Evolutionary conservation across 2,888 invertebrate species (phyloP).

Genomic region (Sphaerolaimus hirsutus): DNA sequence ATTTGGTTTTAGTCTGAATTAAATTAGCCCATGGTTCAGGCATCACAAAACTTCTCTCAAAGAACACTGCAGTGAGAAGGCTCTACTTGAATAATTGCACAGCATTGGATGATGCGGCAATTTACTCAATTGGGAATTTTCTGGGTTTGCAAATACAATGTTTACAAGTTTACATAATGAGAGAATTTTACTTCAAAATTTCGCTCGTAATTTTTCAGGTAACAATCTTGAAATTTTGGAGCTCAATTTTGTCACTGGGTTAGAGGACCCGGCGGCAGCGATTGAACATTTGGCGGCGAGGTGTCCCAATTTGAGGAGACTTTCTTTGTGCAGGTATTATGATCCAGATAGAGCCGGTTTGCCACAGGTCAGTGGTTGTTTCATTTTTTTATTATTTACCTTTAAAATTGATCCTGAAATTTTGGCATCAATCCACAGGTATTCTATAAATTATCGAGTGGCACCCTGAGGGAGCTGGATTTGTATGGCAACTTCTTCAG

Average conservation of each 20-base stretch:
- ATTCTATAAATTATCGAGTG: too few relatives aligned
- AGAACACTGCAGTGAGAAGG: too few relatives aligned
- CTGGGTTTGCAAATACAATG: too few relatives aligned
- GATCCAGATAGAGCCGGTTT: background rate
- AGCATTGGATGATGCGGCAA: constrained; percentile 18
- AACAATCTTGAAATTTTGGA: constrained; percentile 12
- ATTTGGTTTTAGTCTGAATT: too few relatives aligned
- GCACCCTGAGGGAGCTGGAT: constrained; percentile 15
- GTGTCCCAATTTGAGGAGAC: constrained; percentile 18
- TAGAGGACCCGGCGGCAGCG: constrained; percentile 13
- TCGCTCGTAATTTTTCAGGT: background rate
- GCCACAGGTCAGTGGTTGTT: constrained; percentile 1
- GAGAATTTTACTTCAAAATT: too few relatives aligned
- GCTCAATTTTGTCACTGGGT: constrained; percentile 14
- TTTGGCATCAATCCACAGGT: too few relatives aligned
- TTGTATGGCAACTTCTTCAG: constrained; percentile 20
- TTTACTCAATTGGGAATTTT: constrained; percentile 9
- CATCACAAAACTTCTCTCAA: too few relatives aligned
- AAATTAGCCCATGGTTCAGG: too few relatives aligned
- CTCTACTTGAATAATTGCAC: constrained; percentile 20
- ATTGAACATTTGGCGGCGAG: constrained; percentile 14
- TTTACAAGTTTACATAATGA: too few relatives aligned
- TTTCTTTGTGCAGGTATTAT: constrained; percentile 21
- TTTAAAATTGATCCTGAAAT: too few relatives aligned
- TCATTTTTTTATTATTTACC: constrained; percentile 9